These are phyloP conservation scores for Okamejei kenojei DNA, from an alignment of 2,797 vertebrate species.

Conservation along the genomic window DNA sequence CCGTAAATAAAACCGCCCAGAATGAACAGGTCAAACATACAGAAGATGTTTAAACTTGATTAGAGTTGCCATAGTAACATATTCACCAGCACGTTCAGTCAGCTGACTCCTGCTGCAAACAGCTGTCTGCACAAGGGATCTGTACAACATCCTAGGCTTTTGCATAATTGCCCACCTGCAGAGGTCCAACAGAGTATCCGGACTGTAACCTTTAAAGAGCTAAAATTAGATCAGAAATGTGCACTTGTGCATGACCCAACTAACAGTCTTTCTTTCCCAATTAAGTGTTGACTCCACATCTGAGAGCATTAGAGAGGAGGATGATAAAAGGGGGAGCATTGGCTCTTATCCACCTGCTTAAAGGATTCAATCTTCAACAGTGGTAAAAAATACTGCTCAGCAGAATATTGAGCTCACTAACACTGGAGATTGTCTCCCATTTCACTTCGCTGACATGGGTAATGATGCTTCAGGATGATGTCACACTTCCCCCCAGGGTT, in stretches of 20 bases:
- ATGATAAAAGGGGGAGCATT: not conserved
- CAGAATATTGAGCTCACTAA: not conserved
- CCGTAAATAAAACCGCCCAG: not conserved
- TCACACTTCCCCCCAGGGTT: not conserved
- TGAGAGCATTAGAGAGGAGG: not conserved
- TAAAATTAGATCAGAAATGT: not conserved
- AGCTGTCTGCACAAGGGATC: not conserved
- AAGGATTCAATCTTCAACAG: not conserved
- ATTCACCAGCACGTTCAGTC: not conserved
- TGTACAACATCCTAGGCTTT: not conserved
- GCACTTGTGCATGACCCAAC: not conserved
- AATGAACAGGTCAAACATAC: not conserved
- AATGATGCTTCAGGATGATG: not conserved
- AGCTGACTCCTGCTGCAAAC: slow-evolving; percentile 26
- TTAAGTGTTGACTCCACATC: not conserved
- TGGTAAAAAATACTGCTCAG: no score
- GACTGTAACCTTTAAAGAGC: slow-evolving; percentile 15
- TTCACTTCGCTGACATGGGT: not conserved
- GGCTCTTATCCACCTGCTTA: not conserved
- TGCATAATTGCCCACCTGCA: slow-evolving; percentile 12
- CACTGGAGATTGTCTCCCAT: not conserved
- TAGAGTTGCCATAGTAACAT: not conserved
- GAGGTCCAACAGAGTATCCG: not conserved
- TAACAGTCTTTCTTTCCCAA: not conserved
- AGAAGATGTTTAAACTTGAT: slow-evolving; percentile 12